Evolutionary conservation across 2,113 vertebrate species (phyloP), one percentile per base, ranked within the genome.

Genomic region (Alligator mississippiensis): DNA sequence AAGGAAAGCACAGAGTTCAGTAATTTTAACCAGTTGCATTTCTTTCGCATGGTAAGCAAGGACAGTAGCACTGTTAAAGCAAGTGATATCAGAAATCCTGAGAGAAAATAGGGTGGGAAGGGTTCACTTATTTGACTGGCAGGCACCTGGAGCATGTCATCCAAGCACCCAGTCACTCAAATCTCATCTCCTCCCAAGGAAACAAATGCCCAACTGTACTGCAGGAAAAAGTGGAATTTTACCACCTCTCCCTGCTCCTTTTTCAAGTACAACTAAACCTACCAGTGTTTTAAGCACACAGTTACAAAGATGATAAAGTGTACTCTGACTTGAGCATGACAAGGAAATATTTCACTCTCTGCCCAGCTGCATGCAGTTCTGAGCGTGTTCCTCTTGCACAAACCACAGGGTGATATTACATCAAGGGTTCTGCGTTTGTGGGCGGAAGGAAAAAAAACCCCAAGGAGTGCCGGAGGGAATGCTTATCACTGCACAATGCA

Each of bases 321-420:
- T 57, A 82, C 77, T 75, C 47, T 30, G 21, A 70, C 30, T 34
- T 70, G 58, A 76, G 88, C 24, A 14, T 82, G 59, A 1, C 0
- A 89, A 94, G 0, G 0, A 57, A 79, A 61, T 90, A 72, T 62
- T 94, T 82, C 76, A 30, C 22, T 22, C 11, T 15, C 77, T 54
- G 13, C 16, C 95, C 78, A 88, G 85, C 34, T 47, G 81, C 55
- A 66, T 1, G 1, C 68, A 54, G 84, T 54, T 59, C 66, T 77
- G 70, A 58, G 76, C 38, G 80, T 82, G 4, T 92, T 84, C 24
- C 62, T 90, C 90, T 90, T 68, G 64, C n/a, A 77, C 90, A 85
- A 91, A 94, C 76, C 90, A 88, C 16, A 38, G 47, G 88, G 86
- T 0, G 1, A 66, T 2, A 47, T 2, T 90, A 82, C 90, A 85